Evolutionary conservation across 2,888 invertebrate species (phyloP), one percentile per base, ranked within the genome.

Genomic region (Norana najaformis): DNA sequence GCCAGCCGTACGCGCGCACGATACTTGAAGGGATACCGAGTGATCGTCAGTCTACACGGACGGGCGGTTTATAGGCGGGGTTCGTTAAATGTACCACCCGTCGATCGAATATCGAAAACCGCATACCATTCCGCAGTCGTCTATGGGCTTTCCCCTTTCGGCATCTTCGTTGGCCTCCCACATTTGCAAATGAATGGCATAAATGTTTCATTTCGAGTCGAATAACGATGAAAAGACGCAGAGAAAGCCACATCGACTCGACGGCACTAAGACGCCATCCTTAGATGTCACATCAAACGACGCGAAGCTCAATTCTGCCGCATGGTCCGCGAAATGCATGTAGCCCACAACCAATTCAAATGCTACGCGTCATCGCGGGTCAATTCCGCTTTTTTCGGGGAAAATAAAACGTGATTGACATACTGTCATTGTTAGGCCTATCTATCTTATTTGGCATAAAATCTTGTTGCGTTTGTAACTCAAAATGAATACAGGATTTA

Each of bases 101-200:
- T 85, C 85, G 85, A 85, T 85, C 85, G 85, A 85, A 85, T 85
- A n/a, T 85, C 85, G 85, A 85, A 85, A 85, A 36, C 36, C 85
- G 85, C 85, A 85, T 85, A 85, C 85, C 85, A 85, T 37, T 85
- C 35, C 35, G 23, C 36, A 37, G 85, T 85, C 85, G 23, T 37
- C 36, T 85, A 36, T 23, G 85, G 18, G 85, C 37, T 16, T 35
- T 18, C 85, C 35, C 35, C 85, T 85, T 85, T 20, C 85, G n/a
- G 85, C 35, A 35, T 35, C 85, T 37, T 35, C 35, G 35, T 23
- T 23, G 35, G 85, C 85, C 37, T 37, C 35, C 36, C 37, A 36
- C 36, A 85, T 85, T 85, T 85, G 85, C 85, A 85, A 85, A 85
- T 85, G 85, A 85, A 85, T 35, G 35, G 37, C 37, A 85, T 85